These are phyloP conservation scores for Sorex araneus DNA, from an alignment of 2,113 vertebrate species.

Conservation along the genomic window DNA sequence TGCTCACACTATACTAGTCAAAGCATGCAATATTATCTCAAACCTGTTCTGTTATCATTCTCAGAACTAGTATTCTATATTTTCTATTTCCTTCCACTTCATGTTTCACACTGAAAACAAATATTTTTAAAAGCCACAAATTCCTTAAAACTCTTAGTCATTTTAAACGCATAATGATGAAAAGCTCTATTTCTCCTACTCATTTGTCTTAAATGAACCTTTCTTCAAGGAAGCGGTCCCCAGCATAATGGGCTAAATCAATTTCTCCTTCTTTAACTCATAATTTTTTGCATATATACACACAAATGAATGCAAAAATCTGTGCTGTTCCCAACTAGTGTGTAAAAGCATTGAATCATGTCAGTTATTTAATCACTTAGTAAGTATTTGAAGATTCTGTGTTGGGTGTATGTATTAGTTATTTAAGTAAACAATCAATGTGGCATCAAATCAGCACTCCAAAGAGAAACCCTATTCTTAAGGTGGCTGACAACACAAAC, in stretches of 20 bases:
- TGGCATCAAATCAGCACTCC: neutral
- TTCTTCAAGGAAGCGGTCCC: neutral
- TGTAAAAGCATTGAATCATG: neutral
- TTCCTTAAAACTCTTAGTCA: neutral
- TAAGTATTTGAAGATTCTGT: neutral
- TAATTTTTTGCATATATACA: neutral
- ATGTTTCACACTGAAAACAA: neutral
- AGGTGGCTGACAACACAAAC: neutral
- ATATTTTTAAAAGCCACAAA: neutral
- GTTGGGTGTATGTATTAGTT: neutral
- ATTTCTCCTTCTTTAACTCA: neutral
- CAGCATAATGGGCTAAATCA: neutral
- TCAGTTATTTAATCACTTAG: neutral
- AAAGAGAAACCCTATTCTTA: neutral
- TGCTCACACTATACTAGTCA: neutral
- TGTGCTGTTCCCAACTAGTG: neutral
- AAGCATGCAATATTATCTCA: neutral
- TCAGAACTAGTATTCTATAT: neutral
- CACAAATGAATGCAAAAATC: neutral
- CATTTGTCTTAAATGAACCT: neutral
- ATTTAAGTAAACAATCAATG: neutral
- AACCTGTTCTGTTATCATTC: neutral
- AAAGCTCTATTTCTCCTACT: neutral
- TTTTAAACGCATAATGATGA: neutral
- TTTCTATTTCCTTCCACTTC: neutral